Percentiles rank a stretch among this genome's conserved stretches.
Evolutionary conservation across 2,797 vertebrate genomes (phyloP).

Genomic region (Salarias fasciatus): DNA sequence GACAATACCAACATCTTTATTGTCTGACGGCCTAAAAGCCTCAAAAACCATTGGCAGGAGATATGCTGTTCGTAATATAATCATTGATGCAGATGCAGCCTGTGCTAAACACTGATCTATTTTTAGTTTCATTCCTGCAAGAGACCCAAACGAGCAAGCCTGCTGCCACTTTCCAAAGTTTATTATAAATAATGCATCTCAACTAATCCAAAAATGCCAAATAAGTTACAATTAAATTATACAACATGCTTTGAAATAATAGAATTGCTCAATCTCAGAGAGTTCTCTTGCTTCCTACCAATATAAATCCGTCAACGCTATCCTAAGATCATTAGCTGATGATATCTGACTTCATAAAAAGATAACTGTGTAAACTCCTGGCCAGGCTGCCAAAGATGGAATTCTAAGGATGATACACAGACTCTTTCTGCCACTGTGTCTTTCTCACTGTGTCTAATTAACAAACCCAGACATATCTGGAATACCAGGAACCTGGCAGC

Average conservation of each 20-base stretch:
- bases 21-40: too few species aligned
- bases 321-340: slow-evolving; percentile 48
- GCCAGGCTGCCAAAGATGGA: slow-evolving; percentile 32
- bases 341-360: slow-evolving; percentile 53
- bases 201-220: neutral
- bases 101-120: too few species aligned
- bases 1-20: too few species aligned
- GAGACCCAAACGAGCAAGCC: neutral
- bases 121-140: too few species aligned
- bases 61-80: too few species aligned
- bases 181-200: neutral
- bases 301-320: slow-evolving; percentile 32
- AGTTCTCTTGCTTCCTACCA: slow-evolving; percentile 6
- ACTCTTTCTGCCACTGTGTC: slow-evolving; percentile 27
- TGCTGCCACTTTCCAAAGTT: neutral
- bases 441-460: slow-evolving; percentile 70
- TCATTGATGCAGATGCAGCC: too few species aligned
- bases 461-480: slow-evolving; percentile 66
- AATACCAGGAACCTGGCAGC: slow-evolving; percentile 57
- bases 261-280: neutral
- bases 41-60: too few species aligned
- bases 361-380: slow-evolving; percentile 40
- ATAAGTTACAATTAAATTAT: neutral
- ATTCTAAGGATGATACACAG: slow-evolving; percentile 31
- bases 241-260: slow-evolving; percentile 10